These are phyloP conservation scores for Hipposideros larvatus DNA, from an alignment of 2,797 vertebrate genomes.

Conservation along the genomic window DNA sequence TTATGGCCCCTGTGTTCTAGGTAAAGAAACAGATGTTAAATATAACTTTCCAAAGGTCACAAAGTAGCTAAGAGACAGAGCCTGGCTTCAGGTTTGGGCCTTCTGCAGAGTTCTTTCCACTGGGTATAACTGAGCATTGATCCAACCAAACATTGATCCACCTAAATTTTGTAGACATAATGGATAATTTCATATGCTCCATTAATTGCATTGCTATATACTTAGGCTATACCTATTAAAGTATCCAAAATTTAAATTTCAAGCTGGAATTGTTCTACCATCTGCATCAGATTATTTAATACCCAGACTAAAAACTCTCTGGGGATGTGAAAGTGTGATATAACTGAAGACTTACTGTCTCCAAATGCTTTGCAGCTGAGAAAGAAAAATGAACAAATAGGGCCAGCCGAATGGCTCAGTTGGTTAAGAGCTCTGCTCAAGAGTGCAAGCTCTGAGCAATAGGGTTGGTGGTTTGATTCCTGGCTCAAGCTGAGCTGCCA, in stretches of 20 bases:
- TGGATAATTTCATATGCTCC: slow-evolving; percentile 31
- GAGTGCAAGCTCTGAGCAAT: no score
- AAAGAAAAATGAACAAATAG: neutral
- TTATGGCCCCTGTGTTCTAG: neutral
- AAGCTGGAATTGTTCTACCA: slow-evolving; percentile 56
- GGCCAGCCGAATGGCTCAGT: no score
- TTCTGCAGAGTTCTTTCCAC: neutral
- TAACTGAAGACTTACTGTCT: slow-evolving; percentile 42
- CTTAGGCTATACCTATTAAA: slow-evolving; percentile 24
- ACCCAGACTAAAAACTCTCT: slow-evolving; percentile 54
- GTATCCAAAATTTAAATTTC: slow-evolving; percentile 59
- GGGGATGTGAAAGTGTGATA: neutral
- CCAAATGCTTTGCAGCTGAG: neutral
- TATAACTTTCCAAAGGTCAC: slow-evolving; percentile 3
- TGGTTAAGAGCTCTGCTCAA: no score
- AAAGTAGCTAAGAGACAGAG: neutral
- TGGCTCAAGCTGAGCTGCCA: no score
- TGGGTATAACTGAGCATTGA: neutral
- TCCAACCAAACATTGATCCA: neutral
- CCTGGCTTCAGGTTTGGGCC: neutral
- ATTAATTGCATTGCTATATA: slow-evolving; percentile 27
- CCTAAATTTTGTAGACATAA: slow-evolving; percentile 4
- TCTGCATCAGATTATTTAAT: slow-evolving; percentile 66
- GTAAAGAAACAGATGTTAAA: neutral
- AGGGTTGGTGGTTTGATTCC: no score